phyloP scores from a whole-genome alignment of 1,140 invertebrate species.

The Daktulosphaira vitifoliae region DNA sequence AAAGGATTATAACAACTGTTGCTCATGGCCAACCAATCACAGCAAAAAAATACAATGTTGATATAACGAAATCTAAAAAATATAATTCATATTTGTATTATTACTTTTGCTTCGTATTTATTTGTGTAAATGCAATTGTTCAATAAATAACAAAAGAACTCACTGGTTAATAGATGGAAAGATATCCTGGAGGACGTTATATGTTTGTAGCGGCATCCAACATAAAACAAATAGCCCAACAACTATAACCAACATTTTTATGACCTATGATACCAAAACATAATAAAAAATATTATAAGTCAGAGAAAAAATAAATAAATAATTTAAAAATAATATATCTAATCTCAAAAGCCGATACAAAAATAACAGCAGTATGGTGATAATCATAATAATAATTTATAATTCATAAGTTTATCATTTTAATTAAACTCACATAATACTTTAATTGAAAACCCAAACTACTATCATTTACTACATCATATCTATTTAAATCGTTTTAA shows the following conservation, averaged over 20 bases:
- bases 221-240: slow-evolving; percentile 69
- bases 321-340: no score
- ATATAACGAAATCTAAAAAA: slow-evolving; percentile 46
- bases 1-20: slow-evolving; percentile 56
- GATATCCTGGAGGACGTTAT: slow-evolving; percentile 61
- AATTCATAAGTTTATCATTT: no score
- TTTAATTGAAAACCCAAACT: no score
- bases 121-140: neutral
- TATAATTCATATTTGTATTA: slow-evolving; percentile 15
- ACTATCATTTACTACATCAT: no score
- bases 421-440: no score
- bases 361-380: no score
- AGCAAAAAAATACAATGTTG: slow-evolving; percentile 50
- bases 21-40: slow-evolving; percentile 54
- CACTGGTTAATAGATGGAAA: slow-evolving; percentile 62
- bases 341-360: no score
- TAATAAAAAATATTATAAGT: no score
- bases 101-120: no score
- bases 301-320: no score
- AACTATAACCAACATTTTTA: slow-evolving; percentile 75
- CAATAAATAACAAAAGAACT: slow-evolving; percentile 40
- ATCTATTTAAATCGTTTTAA: no score
- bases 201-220: slow-evolving; percentile 71
- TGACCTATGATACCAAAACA: slow-evolving; percentile 52
- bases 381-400: no score